Conservation (phyloP, 1,140 invertebrate genomes). For the Zaprionus gabonicus region DNA sequence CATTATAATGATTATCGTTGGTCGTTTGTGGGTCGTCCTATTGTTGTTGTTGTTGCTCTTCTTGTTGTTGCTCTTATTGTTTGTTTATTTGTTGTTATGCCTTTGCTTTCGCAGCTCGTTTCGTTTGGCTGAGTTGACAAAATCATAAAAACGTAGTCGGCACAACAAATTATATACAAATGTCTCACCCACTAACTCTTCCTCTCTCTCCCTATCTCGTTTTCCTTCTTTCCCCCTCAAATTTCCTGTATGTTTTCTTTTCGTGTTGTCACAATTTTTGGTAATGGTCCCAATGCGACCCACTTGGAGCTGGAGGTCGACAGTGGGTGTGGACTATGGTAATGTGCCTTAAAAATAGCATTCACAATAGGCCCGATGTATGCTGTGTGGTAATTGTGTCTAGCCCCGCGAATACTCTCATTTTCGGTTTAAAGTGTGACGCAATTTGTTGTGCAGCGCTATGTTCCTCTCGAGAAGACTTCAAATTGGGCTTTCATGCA, state of each 20-base stretch:
- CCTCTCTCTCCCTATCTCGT: not conserved
- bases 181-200: constrained; percentile 44
- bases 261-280: constrained; percentile 61
- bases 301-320: not conserved
- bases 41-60: constrained; percentile 10
- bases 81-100: constrained; percentile 43
- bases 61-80: constrained; percentile 20
- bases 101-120: constrained; percentile 74
- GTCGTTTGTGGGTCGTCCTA: constrained; percentile 64
- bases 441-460: not conserved
- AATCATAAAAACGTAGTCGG: constrained; percentile 76
- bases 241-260: constrained; percentile 51
- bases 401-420: constrained; percentile 20
- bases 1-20: constrained; percentile 78
- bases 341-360: constrained; percentile 37
- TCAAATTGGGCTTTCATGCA: not conserved
- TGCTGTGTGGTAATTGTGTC: constrained; percentile 23
- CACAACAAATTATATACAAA: constrained; percentile 81
- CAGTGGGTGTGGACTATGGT: constrained; percentile 9
- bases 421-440: not conserved
- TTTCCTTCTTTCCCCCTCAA: constrained; percentile 4
- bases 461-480: not conserved
- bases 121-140: constrained; percentile 72
- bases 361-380: constrained; percentile 19
- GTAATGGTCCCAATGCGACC: constrained; percentile 68